Conservation (phyloP, 1,140 invertebrate species). For the Drosophila leontia region DNA sequence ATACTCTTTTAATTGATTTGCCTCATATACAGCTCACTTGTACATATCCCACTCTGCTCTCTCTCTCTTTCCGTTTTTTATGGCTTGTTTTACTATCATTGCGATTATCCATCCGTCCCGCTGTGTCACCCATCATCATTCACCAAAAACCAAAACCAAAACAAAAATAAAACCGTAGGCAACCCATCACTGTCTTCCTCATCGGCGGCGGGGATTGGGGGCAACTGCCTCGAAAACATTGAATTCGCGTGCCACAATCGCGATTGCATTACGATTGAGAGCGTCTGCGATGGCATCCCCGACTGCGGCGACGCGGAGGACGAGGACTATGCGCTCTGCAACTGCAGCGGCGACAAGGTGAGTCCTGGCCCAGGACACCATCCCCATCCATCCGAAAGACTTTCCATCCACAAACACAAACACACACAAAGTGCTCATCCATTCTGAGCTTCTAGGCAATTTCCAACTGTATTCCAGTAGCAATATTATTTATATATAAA, state of each 20-base stretch:
- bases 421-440: background rate
- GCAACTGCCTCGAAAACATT: constrained; percentile 77
- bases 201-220: constrained; percentile 23
- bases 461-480: background rate
- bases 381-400: background rate
- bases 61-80: constrained; percentile 46
- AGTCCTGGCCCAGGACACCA: constrained; percentile 43
- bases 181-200: constrained; percentile 49
- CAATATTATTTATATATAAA: background rate
- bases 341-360: constrained; percentile 85
- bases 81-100: constrained; percentile 53
- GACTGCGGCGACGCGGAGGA: constrained; percentile 94
- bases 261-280: constrained; percentile 85
- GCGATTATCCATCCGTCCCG: constrained; percentile 59
- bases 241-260: constrained; percentile 86
- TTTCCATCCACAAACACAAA: background rate
- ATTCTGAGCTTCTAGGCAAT: constrained; percentile 8
- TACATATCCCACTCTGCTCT: constrained; percentile 24
- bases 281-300: constrained; percentile 91
- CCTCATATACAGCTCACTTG: constrained; percentile 42
- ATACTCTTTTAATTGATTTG: constrained; percentile 51
- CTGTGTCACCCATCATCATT: constrained; percentile 60
- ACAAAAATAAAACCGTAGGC: constrained; percentile 46
- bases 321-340: constrained; percentile 86
- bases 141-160: constrained; percentile 33